Evolutionary conservation across 2,888 invertebrate species (phyloP).

Genomic region (Habroteleia sp.): DNA sequence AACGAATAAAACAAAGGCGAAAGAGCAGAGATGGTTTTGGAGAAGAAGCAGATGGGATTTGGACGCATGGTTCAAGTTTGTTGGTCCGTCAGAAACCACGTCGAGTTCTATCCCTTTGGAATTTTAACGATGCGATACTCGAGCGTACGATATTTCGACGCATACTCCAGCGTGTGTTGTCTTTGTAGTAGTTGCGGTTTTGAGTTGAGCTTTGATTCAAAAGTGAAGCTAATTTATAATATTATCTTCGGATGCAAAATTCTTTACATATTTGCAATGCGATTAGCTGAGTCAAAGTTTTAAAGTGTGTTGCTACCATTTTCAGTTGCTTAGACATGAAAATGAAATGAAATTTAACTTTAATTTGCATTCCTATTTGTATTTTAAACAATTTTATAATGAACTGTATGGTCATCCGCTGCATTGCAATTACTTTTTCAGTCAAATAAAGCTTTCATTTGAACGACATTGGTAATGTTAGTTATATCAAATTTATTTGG

Average conservation of each 20-base stretch:
- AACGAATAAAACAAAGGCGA: too few relatives aligned
- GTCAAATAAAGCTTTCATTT: too few relatives aligned
- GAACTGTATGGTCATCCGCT: too few relatives aligned
- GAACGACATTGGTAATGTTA: too few relatives aligned
- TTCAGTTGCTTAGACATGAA: too few relatives aligned
- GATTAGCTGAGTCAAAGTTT: too few relatives aligned
- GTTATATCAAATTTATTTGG: too few relatives aligned
- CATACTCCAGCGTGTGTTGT: slow-evolving; percentile 42
- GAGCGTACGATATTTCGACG: slow-evolving; percentile 51
- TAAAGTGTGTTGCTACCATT: too few relatives aligned
- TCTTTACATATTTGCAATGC: slow-evolving; percentile 15
- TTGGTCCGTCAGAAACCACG: slow-evolving; percentile 51
- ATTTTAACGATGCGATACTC: slow-evolving; percentile 57
- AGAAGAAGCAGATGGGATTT: slow-evolving; percentile 14
- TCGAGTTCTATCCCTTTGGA: slow-evolving; percentile 57
- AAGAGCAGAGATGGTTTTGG: background rate
- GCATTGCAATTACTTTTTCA: too few relatives aligned
- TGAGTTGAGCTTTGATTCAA: slow-evolving; percentile 37
- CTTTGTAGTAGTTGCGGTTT: slow-evolving; percentile 32
- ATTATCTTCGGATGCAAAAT: slow-evolving; percentile 25
- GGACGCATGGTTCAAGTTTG: slow-evolving; percentile 52
- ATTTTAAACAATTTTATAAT: too few relatives aligned
- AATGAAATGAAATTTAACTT: too few relatives aligned
- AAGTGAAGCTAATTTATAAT: slow-evolving; percentile 48
- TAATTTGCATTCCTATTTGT: too few relatives aligned